Evolutionary conservation across 2,888 invertebrate species (phyloP), one percentile per base, ranked within the genome.

Genomic region (Cheilosia vernalis): DNA sequence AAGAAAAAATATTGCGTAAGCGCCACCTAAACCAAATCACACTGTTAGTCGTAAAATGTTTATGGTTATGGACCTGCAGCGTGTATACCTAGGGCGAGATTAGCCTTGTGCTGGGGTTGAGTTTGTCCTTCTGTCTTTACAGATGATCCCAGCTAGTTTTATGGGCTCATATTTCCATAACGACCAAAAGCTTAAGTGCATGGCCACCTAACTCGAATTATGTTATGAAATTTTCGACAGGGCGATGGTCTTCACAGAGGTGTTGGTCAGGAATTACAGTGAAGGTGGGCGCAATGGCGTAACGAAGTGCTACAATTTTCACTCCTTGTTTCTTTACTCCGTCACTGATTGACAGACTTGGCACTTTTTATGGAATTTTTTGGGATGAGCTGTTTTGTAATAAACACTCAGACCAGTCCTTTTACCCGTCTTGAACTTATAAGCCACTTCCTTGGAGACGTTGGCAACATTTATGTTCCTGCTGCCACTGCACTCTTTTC

Each of bases 11-110:
- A 15, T 21, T 42, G 21, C 58, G 42, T 60, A 42, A 42, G 42
- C 42, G 58, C 24, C 58, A 60, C 40, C 40, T 51, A 24, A 24
- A 51, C 21, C 4, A 24, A 51, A 51, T 5, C 24, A 24, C 15
- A 51, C 51, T 27, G 5, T 13, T 24, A 27, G 51, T 51, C 21
- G 24, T 51, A 51, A 51, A 51, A 51, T 51, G 13, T 21, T 51
- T 51, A 47, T 47, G 47, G 17, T 27, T 51, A 51, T 51, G 51
- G 51, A 51, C 51, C 13, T 51, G 24, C 24, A 51, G 51, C 24
- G 51, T 21, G 24, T 21, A 51, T 1, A 21, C n/a, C n/a, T 21
- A 21, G 5, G 5, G 13, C 24, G 15, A 13, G 51, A 24, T 24
- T 24, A 24, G 3, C 24, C 4, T 0, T 24, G 15, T 51, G 51